These are phyloP conservation scores for Melinaea marsaeus DNA, from an alignment of 2,888 invertebrate species.

Conservation along the genomic window DNA sequence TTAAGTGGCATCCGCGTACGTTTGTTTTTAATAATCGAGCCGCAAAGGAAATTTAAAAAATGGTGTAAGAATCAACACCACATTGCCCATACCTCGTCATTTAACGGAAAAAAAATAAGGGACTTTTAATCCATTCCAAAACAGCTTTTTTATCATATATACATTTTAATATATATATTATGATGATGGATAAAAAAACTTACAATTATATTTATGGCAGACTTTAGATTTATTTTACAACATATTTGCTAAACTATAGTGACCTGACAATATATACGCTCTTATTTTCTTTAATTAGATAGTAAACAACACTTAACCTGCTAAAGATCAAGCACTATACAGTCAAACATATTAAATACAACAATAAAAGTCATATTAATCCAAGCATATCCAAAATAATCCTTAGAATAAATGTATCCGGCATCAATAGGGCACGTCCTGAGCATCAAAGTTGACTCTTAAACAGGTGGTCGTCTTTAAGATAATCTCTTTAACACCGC, in stretches of 20 bases:
- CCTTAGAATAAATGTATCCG: slow-evolving; percentile 61
- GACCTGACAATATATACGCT: not conserved
- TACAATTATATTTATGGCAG: too few relatives aligned
- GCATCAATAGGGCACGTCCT: slow-evolving; percentile 51
- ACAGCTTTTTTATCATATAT: too few relatives aligned
- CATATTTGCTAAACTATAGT: too few relatives aligned
- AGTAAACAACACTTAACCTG: slow-evolving; percentile 28
- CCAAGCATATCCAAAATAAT: slow-evolving; percentile 30
- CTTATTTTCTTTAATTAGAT: slow-evolving; percentile 5
- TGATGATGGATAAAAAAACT: too few relatives aligned
- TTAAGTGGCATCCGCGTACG: slow-evolving; percentile 42
- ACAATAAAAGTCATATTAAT: slow-evolving; percentile 13
- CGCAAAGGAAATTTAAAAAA: slow-evolving; percentile 49
- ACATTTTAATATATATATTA: too few relatives aligned
- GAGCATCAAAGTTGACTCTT: slow-evolving; percentile 44
- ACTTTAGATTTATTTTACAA: too few relatives aligned
- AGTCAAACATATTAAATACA: not conserved
- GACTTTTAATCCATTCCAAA: not conserved
- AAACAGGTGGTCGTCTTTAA: slow-evolving; percentile 72
- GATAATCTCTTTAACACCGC: slow-evolving; percentile 64
- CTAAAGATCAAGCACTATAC: slow-evolving; percentile 13
- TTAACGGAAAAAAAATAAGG: slow-evolving; percentile 2
- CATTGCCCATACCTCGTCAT: slow-evolving; percentile 30
- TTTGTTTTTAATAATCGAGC: slow-evolving; percentile 59
- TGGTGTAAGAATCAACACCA: slow-evolving; percentile 60